Conservation (phyloP, 2,113 vertebrate genomes). For the Rhabdornis inornatus region DNA sequence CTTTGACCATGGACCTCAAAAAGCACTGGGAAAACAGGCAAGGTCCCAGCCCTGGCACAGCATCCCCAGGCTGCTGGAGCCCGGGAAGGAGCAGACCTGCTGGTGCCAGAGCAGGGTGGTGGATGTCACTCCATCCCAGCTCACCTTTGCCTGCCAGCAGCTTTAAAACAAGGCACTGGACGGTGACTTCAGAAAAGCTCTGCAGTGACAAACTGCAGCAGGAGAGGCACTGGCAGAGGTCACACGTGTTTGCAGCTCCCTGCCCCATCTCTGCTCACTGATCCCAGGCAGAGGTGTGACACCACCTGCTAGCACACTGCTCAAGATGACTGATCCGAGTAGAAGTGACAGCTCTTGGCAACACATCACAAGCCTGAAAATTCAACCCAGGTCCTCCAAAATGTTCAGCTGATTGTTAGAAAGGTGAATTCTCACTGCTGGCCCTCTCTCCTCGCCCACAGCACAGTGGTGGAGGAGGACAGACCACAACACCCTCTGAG, state of each 20-base stretch:
- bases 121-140: background rate
- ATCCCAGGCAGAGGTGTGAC: conserved; percentile 29
- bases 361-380: background rate
- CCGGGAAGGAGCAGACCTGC: background rate
- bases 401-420: background rate
- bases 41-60: background rate
- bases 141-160: background rate
- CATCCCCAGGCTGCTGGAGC: background rate
- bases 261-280: background rate
- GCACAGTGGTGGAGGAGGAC: background rate
- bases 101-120: background rate
- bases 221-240: background rate
- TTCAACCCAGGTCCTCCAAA: conserved; percentile 1
- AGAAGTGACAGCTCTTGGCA: conserved; percentile 35
- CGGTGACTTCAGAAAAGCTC: background rate
- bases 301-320: background rate
- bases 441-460: background rate
- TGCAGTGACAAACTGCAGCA: background rate
- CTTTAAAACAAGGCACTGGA: background rate
- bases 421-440: background rate
- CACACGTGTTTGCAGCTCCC: background rate
- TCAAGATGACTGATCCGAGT: background rate
- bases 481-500: background rate
- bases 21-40: background rate
- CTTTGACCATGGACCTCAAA: background rate